Evolutionary conservation across 2,888 invertebrate species (phyloP), one percentile per base, ranked within the genome.

Genomic region (Hyposoter dolosus): DNA sequence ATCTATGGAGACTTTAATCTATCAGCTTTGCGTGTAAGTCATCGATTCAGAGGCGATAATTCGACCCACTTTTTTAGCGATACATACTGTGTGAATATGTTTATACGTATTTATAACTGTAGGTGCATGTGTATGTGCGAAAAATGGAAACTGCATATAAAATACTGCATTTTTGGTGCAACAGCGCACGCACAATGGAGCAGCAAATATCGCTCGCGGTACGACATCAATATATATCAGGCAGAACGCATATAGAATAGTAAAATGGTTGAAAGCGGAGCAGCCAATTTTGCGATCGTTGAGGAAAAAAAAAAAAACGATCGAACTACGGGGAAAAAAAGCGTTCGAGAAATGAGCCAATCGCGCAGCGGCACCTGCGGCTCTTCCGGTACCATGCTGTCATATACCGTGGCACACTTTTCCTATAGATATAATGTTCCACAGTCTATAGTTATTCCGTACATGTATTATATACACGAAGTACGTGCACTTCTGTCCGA

Each of bases 311-410:
- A 50, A 65, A 71, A 80, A 81, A 77, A 78, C 12, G 72, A 81
- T 77, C 35, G 66, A 50, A 82, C 77, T 63, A 66, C 19, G 45
- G 23, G 47, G 12, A 28, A 71, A 40, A 50, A 77, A 78, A 71
- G 23, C 56, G 77, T 77, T 60, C 78, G 69, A 71, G 50, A 23
- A 68, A 69, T 68, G 68, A 80, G 50, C 85, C 74, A 85, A 85
- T 82, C 82, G 82, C 68, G 53, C 60, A 63, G 74, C 74, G 47
- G 78, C 85, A 79, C 82, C 82, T 82, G 85, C 82, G 78, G 75
- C 82, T 75, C 63, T 79, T 82, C 63, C 78, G 82, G 68, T 63
- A 35, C 47, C 66, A 68, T 68, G n/a, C 63, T 79, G 47, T 50
- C 66, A 50, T 63, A 60, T 78, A 72, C 69, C 19, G 28, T 80